These are phyloP conservation scores for Chaetodon trifasciatus DNA, from an alignment of 2,797 vertebrate species.

Conservation along the genomic window DNA sequence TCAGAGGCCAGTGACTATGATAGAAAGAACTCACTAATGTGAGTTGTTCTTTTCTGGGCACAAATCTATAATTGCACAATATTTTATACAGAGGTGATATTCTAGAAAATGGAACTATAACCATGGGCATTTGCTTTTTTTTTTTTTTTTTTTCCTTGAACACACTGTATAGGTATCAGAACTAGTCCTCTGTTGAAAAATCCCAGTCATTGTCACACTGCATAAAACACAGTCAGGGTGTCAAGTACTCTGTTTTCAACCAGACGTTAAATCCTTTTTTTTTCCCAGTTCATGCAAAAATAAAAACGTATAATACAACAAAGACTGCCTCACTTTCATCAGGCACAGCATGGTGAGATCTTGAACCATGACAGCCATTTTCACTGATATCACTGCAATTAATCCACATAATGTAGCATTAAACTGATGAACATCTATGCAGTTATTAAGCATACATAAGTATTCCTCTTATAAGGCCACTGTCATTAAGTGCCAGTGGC, in stretches of 20 bases:
- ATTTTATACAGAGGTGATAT: background rate
- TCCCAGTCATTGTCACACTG: background rate
- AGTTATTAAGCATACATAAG: background rate
- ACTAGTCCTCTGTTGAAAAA: background rate
- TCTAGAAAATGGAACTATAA: background rate
- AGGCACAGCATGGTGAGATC: background rate
- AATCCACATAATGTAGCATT: background rate
- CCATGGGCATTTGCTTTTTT: background rate
- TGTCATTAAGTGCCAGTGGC: conserved; percentile 19
- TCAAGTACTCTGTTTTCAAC: conserved; percentile 1
- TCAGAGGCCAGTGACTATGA: background rate
- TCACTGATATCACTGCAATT: background rate
- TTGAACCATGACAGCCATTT: conserved; percentile 44
- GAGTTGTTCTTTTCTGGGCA: conserved; percentile 14
- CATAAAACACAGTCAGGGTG: background rate
- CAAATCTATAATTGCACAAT: background rate
- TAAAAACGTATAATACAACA: background rate
- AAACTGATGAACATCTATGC: conserved; percentile 3
- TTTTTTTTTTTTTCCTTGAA: background rate
- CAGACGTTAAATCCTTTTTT: background rate
- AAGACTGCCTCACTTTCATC: background rate
- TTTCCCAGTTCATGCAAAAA: background rate
- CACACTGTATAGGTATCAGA: background rate
- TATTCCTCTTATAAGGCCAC: conserved; percentile 26
- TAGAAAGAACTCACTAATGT: conserved; percentile 13